phyloP scores from a whole-genome alignment of 2,113 vertebrate genomes.

The Bubalus kerabau region DNA sequence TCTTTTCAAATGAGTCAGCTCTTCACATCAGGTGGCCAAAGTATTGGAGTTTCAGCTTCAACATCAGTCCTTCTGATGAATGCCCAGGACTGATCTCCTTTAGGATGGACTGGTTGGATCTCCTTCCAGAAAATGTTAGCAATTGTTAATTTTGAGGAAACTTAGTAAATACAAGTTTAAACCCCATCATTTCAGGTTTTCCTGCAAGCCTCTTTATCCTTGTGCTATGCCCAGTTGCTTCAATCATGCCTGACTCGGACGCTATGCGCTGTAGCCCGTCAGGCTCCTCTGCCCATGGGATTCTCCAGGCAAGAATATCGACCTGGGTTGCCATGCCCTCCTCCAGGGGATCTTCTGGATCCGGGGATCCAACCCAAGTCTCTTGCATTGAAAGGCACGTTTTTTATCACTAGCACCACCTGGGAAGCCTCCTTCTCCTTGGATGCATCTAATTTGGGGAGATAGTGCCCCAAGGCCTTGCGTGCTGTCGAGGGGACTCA shows the following conservation, averaged over 20 bases:
- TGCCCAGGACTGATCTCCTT: background rate
- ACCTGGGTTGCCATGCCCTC: background rate
- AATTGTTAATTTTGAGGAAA: background rate
- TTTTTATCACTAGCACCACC: background rate
- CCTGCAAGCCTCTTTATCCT: background rate
- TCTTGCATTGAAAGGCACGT: fast-evolving
- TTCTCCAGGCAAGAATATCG: background rate
- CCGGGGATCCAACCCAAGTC: background rate
- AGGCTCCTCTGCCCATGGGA: background rate
- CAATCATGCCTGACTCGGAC: background rate
- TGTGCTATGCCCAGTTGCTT: background rate
- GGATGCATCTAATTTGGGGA: background rate
- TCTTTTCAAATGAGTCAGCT: background rate
- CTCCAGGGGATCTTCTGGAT: background rate
- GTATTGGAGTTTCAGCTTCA: background rate
- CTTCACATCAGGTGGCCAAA: background rate
- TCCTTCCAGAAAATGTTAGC: background rate
- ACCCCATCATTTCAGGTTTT: background rate
- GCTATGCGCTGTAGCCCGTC: background rate
- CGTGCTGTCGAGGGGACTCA: background rate
- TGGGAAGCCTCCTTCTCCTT: background rate
- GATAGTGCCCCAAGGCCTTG: fast-evolving
- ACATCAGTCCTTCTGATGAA: background rate
- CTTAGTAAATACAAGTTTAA: background rate
- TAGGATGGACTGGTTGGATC: background rate